phyloP scores from a whole-genome alignment of 2,113 vertebrate genomes.

The Hyperopisus bebe region DNA sequence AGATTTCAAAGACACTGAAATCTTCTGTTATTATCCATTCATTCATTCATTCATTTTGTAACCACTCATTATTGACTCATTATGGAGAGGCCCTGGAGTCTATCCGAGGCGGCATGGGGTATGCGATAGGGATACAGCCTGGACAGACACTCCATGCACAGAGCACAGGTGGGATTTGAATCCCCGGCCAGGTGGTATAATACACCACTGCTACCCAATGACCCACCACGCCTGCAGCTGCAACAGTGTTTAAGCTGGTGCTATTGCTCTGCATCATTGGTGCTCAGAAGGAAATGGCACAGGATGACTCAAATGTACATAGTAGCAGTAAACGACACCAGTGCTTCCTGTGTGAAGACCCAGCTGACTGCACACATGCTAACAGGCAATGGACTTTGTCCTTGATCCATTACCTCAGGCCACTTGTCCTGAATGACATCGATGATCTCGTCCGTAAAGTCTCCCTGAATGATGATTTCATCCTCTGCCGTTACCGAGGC shows the following conservation, averaged over 20 bases:
- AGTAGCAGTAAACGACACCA: not conserved
- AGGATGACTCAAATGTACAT: not conserved
- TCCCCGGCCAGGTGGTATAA: not conserved
- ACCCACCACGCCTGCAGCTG: not conserved
- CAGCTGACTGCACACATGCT: not conserved
- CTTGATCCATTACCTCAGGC: slow-evolving; percentile 75
- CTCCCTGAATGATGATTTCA: slow-evolving; percentile 99
- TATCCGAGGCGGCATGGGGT: not conserved
- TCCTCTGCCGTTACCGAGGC: slow-evolving; percentile 96
- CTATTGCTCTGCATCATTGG: not conserved
- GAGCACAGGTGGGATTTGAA: not conserved
- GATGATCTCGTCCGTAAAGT: slow-evolving; percentile 97
- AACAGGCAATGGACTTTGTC: not conserved
- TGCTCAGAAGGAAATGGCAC: not conserved
- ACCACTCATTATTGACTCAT: not conserved
- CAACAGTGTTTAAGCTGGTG: not conserved
- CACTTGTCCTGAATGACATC: slow-evolving; percentile 98
- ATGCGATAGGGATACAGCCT: no score
- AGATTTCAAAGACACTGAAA: not conserved
- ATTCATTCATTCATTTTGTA: not conserved
- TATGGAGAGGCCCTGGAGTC: not conserved
- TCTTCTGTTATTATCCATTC: not conserved
- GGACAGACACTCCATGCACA: not conserved
- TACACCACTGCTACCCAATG: not conserved
- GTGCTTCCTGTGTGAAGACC: not conserved